Evolutionary conservation across 2,113 vertebrate species (phyloP).

Genomic region (Hepsetus odoe): DNA sequence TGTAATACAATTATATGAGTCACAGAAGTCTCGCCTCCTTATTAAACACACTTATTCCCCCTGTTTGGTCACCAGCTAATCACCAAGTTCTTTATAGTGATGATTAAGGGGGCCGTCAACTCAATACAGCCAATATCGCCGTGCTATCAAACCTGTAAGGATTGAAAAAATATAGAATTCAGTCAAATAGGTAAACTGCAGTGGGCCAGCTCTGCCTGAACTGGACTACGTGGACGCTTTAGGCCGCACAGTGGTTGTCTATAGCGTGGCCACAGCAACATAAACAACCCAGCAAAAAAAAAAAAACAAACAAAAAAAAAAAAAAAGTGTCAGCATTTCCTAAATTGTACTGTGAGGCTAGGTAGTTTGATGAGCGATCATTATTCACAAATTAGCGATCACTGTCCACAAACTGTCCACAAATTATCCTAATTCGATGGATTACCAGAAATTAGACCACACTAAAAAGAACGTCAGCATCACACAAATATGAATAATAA

Average conservation of each 20-base stretch:
- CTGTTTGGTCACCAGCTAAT: background rate
- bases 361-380: too few species aligned
- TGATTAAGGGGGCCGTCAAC: background rate
- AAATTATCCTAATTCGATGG: too few species aligned
- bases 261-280: too few species aligned
- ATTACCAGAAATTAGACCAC: background rate
- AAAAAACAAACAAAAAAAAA: background rate
- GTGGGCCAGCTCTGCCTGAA: too few species aligned
- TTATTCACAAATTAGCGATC: too few species aligned
- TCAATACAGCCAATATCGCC: background rate
- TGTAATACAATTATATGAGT: constrained; percentile 26
- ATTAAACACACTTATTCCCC: background rate
- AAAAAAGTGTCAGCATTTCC: background rate
- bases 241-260: too few species aligned
- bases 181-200: background rate
- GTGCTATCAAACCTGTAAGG: background rate
- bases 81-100: background rate
- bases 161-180: background rate
- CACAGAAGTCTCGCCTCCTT: background rate
- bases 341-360: background rate
- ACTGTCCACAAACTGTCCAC: too few species aligned
- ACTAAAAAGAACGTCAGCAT: background rate
- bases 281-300: too few species aligned
- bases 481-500: too few species aligned
- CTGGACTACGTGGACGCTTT: too few species aligned